These are phyloP conservation scores for Squalus acanthias DNA, from an alignment of 2,797 vertebrate genomes.

Conservation along the genomic window DNA sequence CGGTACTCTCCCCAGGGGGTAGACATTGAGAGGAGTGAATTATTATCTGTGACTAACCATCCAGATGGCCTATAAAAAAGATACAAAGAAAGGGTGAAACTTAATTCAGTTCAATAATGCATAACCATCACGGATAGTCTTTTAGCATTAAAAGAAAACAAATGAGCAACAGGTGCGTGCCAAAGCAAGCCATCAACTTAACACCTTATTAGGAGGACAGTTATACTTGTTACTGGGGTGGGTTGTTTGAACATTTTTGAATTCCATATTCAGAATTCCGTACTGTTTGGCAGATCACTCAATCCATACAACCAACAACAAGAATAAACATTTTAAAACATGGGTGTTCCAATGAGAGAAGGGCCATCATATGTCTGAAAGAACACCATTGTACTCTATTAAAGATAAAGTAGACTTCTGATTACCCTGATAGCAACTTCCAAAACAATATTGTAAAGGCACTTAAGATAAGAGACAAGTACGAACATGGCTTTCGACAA, in stretches of 20 bases:
- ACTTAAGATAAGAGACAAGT: background rate
- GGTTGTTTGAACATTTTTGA: background rate
- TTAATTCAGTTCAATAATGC: conserved; percentile 4
- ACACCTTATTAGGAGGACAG: background rate
- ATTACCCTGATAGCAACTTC: background rate
- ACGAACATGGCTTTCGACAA: background rate
- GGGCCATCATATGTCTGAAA: background rate
- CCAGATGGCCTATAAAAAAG: background rate
- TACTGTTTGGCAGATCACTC: background rate
- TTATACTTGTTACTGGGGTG: background rate
- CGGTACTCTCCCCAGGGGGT: background rate
- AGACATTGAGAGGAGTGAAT: background rate
- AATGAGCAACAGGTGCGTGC: background rate
- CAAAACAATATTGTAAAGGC: background rate
- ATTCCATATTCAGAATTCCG: background rate
- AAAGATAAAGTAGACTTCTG: background rate
- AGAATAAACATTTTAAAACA: background rate
- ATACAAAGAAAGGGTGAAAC: background rate
- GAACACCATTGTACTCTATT: background rate
- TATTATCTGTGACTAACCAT: background rate
- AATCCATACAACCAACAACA: background rate
- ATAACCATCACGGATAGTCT: background rate
- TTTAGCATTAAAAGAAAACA: background rate
- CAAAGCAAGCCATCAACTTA: background rate
- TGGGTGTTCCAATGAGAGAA: background rate